These are phyloP conservation scores for Haliclona indistincta DNA, from an alignment of 37 sponge, comb jelly and placozoan genomes.

Conservation along the genomic window DNA sequence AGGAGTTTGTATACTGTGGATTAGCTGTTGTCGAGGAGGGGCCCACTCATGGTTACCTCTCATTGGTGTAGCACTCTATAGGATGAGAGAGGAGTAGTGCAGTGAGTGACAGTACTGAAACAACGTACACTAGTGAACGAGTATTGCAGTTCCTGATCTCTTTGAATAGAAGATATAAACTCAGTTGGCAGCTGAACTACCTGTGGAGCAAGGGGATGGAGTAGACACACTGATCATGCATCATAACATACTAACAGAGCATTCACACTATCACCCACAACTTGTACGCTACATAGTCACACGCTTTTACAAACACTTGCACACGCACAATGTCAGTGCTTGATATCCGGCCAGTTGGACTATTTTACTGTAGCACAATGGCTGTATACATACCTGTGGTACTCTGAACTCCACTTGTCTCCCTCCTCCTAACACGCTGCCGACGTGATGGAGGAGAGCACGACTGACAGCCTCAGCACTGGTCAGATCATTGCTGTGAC, in stretches of 20 bases:
- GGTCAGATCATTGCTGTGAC: neutral
- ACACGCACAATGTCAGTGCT: too few species aligned
- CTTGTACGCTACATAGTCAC: too few species aligned
- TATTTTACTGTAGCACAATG: neutral
- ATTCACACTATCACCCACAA: too few species aligned
- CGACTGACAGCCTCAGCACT: conserved; percentile 51
- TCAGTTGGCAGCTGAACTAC: conserved; percentile 45
- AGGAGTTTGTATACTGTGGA: conserved; percentile 61
- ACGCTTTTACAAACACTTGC: too few species aligned
- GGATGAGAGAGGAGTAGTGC: neutral
- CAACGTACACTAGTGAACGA: conserved; percentile 45
- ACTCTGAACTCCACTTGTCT: conserved; percentile 2
- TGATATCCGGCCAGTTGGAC: too few species aligned
- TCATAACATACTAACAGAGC: too few species aligned
- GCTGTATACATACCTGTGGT: conserved; percentile 6
- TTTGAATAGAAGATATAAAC: conserved; percentile 45
- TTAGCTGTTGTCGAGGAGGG: conserved; percentile 90
- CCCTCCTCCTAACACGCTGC: conserved; percentile 8
- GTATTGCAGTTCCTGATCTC: conserved; percentile 39
- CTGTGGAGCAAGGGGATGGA: conserved; percentile 10
- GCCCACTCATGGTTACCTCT: conserved; percentile 94
- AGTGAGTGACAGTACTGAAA: neutral
- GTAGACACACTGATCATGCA: too few species aligned
- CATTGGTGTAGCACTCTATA: conserved; percentile 27
- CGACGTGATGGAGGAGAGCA: conserved; percentile 33